Evolutionary conservation across 2,888 invertebrate genomes (phyloP).

Genomic region (Drymonia ruficornis): DNA sequence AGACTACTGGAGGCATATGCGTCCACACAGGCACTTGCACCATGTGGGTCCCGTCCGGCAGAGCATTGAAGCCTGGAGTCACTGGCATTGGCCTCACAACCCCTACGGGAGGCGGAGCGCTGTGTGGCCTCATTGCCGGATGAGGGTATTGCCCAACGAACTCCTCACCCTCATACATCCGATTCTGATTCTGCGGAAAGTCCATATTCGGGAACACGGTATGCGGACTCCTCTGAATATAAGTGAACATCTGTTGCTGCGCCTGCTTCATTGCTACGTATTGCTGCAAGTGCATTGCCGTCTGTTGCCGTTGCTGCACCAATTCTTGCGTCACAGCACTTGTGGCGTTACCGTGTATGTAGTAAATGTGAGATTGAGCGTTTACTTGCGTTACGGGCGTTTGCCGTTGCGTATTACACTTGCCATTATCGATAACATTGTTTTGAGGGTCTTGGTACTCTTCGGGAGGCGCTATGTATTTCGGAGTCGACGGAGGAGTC

Average conservation of each 20-base stretch:
- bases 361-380: slow-evolving; percentile 72
- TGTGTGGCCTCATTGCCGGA: slow-evolving; percentile 69
- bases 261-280: slow-evolving; percentile 84
- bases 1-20: slow-evolving; percentile 69
- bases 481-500: slow-evolving; percentile 74
- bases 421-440: slow-evolving; percentile 58
- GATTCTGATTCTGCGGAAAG: slow-evolving; percentile 55
- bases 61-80: slow-evolving; percentile 55
- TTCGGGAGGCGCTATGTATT: slow-evolving; percentile 77
- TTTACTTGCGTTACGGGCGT: slow-evolving; percentile 50
- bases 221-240: slow-evolving; percentile 73
- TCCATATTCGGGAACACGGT: slow-evolving; percentile 75
- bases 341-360: slow-evolving; percentile 72
- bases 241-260: slow-evolving; percentile 79
- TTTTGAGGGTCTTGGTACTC: slow-evolving; percentile 79
- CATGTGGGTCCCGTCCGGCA: slow-evolving; percentile 68
- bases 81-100: slow-evolving; percentile 67
- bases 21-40: slow-evolving; percentile 77
- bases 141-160: slow-evolving; percentile 66
- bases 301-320: slow-evolving; percentile 77
- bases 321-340: slow-evolving; percentile 62
- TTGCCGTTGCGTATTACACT: slow-evolving; percentile 54
- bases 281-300: slow-evolving; percentile 78
- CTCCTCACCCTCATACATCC: slow-evolving; percentile 71
- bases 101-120: slow-evolving; percentile 70